Evolutionary conservation across 1,140 invertebrate species (phyloP).

Genomic region (Hylaeus anthracinus): DNA sequence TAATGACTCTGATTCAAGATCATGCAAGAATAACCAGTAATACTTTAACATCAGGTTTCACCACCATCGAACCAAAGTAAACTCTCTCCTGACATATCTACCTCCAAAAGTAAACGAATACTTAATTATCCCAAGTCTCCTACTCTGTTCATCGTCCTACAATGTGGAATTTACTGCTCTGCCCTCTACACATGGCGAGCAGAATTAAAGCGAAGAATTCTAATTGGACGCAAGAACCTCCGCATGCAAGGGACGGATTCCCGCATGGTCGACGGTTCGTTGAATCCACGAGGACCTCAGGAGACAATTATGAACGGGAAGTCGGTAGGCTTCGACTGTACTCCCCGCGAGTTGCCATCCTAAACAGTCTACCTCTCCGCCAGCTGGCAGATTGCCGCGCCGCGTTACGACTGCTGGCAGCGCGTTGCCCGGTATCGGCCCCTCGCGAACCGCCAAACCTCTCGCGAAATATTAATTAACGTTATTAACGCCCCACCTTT

Average conservation of each 20-base stretch:
- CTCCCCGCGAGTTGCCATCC: constrained; percentile 31
- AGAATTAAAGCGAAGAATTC: no score
- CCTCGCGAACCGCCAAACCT: constrained; percentile 74
- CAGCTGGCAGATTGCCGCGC: constrained; percentile 78
- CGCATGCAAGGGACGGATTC: not conserved
- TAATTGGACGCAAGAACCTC: no score
- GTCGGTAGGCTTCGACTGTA: constrained; percentile 17
- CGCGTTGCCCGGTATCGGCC: constrained; percentile 48
- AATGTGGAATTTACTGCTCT: no score
- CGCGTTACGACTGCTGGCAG: constrained; percentile 35
- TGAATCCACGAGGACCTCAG: not conserved
- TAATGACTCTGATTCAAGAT: no score
- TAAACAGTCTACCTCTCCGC: constrained; percentile 65
- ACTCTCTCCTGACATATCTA: no score
- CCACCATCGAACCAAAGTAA: no score
- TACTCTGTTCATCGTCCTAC: no score
- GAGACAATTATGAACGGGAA: constrained; percentile 37
- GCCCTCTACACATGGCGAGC: no score
- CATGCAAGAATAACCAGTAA: no score
- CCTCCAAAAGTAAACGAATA: no score
- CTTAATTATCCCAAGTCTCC: no score
- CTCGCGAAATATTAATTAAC: constrained; percentile 81
- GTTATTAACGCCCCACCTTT: constrained; percentile 78
- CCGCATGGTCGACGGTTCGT: not conserved
- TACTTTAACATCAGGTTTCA: no score